Base-by-base conservation (phyloP, 35 echinoderm and acorn worm genomes). In the Strongylocentrotus purpuratus region DNA sequence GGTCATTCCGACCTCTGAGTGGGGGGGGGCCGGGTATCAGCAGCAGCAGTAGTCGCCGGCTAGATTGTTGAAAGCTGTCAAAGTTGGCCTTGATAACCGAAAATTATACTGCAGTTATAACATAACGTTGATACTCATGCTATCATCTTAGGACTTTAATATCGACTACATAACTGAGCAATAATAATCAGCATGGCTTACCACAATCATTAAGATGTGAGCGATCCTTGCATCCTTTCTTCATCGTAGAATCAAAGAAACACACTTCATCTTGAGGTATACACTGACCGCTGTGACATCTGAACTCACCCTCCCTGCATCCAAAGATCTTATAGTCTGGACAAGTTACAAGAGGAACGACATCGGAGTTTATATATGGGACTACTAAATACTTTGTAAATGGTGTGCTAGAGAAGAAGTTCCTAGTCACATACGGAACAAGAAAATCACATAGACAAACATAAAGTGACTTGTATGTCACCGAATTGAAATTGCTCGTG, bases 261-360 rank as follows among this genome's bases (percentile, higher is more conserved):
- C 87, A 89, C 11, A 33, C 33, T 18, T 89, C 45, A 4, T 89
- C 87, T 33, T 46, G 12, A 25, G 87, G 87, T 17, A 89, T 89
- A 33, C 87, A 89, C 45, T 89, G 87, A 41, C 25, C 87, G 33
- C 25, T 89, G 13, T 41, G 12, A 31, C 87, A 89, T 13, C 87
- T 33, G 87, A 89, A 89, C 45, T 89, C 87, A 46, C 33, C 32
- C 17, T 89, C 87, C 9, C 41, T 89, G 87, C 87, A 89, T 13
- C 33, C 15, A 15, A 89, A 45, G 33, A 45, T 45, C 32, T 89
- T 89, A 35, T 89, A 89, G 31, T 89, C 87, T 89, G 4, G 2
- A 46, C 87, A 89, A 31, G 4, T 78, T 78, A 8, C 22, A 7
- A 78, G 28, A 28, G 22, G 25, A 78, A 78, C 25, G n/a, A 78